Evolutionary conservation across 2,888 invertebrate species (phyloP).

Genomic region (Nycteola revayana): DNA sequence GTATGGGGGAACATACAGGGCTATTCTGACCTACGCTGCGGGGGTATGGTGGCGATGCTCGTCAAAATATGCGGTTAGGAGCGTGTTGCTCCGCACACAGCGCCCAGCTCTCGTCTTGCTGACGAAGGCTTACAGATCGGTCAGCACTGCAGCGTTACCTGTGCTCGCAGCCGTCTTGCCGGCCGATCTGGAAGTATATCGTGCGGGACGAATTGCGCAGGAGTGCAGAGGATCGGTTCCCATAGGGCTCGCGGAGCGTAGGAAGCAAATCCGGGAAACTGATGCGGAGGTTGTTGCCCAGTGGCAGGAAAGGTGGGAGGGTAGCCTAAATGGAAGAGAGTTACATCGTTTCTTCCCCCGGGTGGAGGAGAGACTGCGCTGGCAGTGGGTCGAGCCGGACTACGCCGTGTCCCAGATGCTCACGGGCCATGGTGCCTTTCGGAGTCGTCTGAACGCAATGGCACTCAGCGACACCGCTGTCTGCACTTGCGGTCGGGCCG

Average conservation of each 20-base stretch:
- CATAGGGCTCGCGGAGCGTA: neutral
- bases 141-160: conserved; percentile 3
- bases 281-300: too few relatives aligned
- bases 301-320: neutral
- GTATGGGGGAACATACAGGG: conserved; percentile 4
- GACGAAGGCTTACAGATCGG: conserved; percentile 15
- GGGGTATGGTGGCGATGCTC: conserved; percentile 6
- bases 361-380: neutral
- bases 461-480: neutral
- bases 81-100: conserved; percentile 4
- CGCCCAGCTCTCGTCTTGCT: conserved; percentile 6
- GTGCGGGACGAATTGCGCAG: conserved; percentile 2
- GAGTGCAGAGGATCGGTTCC: neutral
- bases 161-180: conserved; percentile 18
- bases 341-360: neutral
- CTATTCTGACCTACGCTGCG: conserved; percentile 18
- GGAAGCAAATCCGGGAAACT: neutral
- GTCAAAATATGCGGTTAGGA: neutral
- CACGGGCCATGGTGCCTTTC: neutral
- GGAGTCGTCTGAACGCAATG: neutral
- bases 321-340: neutral
- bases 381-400: neutral
- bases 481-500: neutral
- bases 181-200: conserved; percentile 18
- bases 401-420: neutral